Conservation (phyloP, 2,797 vertebrate species). For the Onychomys leucogaster region DNA sequence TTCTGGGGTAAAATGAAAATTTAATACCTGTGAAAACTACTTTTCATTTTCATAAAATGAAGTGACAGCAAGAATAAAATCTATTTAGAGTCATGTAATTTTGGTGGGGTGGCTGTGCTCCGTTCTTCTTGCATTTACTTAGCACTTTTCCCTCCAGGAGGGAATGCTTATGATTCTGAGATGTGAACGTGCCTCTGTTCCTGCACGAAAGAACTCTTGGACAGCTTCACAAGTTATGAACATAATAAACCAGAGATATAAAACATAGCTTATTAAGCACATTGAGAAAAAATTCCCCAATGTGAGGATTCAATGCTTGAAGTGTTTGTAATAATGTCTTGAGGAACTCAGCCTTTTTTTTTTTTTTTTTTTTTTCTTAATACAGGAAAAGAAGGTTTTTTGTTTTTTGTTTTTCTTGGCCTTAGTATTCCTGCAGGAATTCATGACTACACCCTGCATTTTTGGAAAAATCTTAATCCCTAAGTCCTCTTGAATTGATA, state of each 20-base stretch:
- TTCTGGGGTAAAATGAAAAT: constrained; percentile 75
- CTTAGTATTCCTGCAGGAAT: not conserved
- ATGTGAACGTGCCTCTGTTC: not conserved
- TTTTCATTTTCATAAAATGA: constrained; percentile 77
- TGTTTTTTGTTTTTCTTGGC: not conserved
- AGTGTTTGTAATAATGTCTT: constrained; percentile 25
- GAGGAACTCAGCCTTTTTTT: constrained; percentile 24
- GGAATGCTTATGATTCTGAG: constrained; percentile 59
- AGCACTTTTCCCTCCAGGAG: constrained; percentile 38
- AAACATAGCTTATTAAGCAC: constrained; percentile 60
- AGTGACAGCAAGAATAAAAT: constrained; percentile 76
- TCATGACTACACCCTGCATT: not conserved
- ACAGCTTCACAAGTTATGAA: constrained; percentile 50
- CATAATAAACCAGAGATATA: constrained; percentile 69
- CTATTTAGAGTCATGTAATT: constrained; percentile 61
- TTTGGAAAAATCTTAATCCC: not conserved
- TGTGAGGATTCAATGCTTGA: constrained; percentile 41
- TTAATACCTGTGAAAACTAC: constrained; percentile 74
- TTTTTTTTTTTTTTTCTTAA: not conserved
- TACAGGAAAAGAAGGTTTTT: not conserved
- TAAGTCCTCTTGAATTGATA: not conserved
- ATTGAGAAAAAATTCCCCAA: constrained; percentile 49
- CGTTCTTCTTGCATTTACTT: constrained; percentile 43
- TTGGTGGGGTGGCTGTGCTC: not conserved
- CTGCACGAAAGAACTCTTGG: constrained; percentile 30